Evolutionary conservation across 2,113 vertebrate species (phyloP).

Genomic region (Poeciliopsis turrubarensis): DNA sequence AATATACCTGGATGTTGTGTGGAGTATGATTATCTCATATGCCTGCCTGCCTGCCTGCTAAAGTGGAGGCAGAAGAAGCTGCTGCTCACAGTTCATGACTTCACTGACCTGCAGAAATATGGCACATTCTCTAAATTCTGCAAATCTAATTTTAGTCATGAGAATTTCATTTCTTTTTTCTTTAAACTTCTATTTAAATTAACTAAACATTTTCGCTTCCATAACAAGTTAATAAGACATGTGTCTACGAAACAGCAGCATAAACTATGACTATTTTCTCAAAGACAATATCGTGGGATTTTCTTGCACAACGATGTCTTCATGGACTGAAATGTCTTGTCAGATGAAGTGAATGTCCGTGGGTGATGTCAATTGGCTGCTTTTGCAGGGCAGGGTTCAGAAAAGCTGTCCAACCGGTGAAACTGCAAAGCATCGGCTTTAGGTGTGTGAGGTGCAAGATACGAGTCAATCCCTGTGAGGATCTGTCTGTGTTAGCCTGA

Average conservation of each 20-base stretch:
- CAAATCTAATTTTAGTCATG: background rate
- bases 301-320: background rate
- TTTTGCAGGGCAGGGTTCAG: constrained; percentile 53
- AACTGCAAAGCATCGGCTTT: constrained; percentile 65
- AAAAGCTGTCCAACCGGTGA: constrained; percentile 78
- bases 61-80: background rate
- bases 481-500: constrained; percentile 26
- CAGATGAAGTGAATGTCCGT: constrained; percentile 26
- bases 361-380: constrained; percentile 54
- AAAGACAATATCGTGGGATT: background rate
- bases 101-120: background rate
- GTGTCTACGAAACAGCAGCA: background rate
- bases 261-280: background rate
- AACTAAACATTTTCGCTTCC: background rate
- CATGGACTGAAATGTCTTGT: constrained; percentile 1
- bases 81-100: background rate
- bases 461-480: constrained; percentile 21
- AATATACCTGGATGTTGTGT: background rate
- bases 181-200: background rate
- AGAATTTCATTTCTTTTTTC: background rate
- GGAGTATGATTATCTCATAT: background rate
- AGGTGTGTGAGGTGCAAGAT: constrained; percentile 64
- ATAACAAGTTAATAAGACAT: background rate
- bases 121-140: background rate
- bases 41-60: background rate